Evolutionary conservation across 2,888 invertebrate genomes (phyloP).

Genomic region (Bhutanitis thaidina): DNA sequence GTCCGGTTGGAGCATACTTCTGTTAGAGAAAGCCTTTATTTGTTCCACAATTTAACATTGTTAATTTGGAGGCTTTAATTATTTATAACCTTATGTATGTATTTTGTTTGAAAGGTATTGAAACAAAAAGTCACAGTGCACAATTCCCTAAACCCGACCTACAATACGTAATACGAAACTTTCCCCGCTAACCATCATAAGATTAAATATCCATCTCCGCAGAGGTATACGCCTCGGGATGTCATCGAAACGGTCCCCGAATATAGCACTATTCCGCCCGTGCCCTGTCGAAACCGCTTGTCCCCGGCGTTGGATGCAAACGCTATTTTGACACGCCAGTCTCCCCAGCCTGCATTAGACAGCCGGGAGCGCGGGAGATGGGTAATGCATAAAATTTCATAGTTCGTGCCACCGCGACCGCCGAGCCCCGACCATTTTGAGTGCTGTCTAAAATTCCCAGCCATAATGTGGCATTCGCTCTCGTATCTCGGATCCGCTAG

Average conservation of each 20-base stretch:
- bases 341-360: constrained; percentile 24
- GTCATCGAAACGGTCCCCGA: constrained; percentile 13
- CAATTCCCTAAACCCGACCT: no score
- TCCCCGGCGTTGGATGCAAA: constrained; percentile 26
- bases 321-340: constrained; percentile 29
- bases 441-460: constrained; percentile 27
- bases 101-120: no score
- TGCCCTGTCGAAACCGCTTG: constrained; percentile 35
- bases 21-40: no score
- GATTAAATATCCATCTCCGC: constrained; percentile 8
- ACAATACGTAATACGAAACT: no score
- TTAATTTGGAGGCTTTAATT: no score
- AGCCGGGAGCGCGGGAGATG: constrained; percentile 24
- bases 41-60: no score
- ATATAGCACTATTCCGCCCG: constrained; percentile 29
- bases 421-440: constrained; percentile 28
- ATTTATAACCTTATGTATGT: no score
- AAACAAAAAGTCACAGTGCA: no score
- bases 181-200: neutral
- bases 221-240: constrained; percentile 4
- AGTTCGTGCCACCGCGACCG: constrained; percentile 24
- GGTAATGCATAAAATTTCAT: constrained; percentile 41
- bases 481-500: neutral
- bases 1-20: no score
- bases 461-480: constrained; percentile 22